Evolutionary conservation across 2,797 vertebrate species (phyloP).

Genomic region (Scyliorhinus canicula): DNA sequence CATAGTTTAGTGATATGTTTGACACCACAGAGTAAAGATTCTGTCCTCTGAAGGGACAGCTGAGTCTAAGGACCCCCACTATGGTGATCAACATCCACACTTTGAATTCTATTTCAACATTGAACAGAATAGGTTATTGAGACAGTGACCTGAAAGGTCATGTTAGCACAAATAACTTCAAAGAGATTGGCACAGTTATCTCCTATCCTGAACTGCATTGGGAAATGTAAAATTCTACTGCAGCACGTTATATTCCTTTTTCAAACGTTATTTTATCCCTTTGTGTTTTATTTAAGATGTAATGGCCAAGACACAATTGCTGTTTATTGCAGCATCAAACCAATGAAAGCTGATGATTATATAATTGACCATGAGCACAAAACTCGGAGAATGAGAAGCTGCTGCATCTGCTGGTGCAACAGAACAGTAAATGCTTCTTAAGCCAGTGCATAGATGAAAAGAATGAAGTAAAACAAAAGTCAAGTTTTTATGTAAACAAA

Average conservation of each 20-base stretch:
- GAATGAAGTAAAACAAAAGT: not conserved
- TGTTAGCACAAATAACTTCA: slow-evolving; percentile 10
- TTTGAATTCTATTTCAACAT: slow-evolving; percentile 33
- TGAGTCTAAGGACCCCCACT: not conserved
- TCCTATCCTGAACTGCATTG: not conserved
- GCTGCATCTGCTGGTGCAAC: not conserved
- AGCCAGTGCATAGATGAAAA: not conserved
- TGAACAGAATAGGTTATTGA: slow-evolving; percentile 27
- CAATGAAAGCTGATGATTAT: not conserved
- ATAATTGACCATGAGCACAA: not conserved
- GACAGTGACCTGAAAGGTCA: slow-evolving; percentile 21
- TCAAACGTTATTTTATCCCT: not conserved
- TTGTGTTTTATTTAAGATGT: not conserved
- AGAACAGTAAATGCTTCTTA: not conserved
- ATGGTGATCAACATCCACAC: not conserved
- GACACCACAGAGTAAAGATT: not conserved
- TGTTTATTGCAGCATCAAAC: not conserved
- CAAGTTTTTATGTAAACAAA: not conserved
- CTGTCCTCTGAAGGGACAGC: not conserved
- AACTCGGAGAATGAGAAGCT: not conserved
- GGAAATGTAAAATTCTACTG: not conserved
- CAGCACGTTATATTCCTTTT: not conserved
- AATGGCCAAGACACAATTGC: not conserved
- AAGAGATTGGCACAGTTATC: not conserved
- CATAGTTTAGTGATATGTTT: not conserved